Base-by-base conservation (phyloP, 2,888 invertebrate species). In the Trimorus sp. region DNA sequence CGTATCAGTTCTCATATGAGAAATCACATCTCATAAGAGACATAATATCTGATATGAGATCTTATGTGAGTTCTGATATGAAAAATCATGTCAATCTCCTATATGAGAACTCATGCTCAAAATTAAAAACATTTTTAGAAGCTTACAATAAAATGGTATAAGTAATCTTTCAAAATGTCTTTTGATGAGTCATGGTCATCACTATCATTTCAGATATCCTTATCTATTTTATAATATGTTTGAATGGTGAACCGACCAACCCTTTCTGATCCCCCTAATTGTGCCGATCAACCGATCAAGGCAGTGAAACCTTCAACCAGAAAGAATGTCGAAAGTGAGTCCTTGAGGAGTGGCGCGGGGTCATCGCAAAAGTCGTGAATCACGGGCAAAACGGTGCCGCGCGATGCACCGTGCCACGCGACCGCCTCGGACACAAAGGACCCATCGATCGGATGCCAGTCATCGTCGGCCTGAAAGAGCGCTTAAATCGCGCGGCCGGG, bases 401-500 rank as follows among this genome's bases (percentile, higher is more conserved):
- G 26, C 60, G 73, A 60, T 70, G 74, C 70, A 62, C 74, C 51
- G 71, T 51, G 83, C 83, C 80, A 83, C 83, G 83, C 83, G 83
- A 83, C 77, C 70, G 42, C 53, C 66, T 14, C 49, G 60, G n/a
- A 53, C 68, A 78, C 71, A 66, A 75, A 75, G 51, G 54, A 38
- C 36, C n/a, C 56, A 26, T 37, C 60, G 70, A 38, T 12, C 8
- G 59, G 40, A 9, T 62, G 71, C 81, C 73, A 76, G 76, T 77
- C 81, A 76, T 73, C 63, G 73, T 68, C 36, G 51, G 42, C 60
- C 71, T 59, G 51, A 62, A 71, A 63, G 62, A 49, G 38, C 53
- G 58, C 66, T 73, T 54, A 66, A 62, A 75, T 70, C 60, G 75
- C 60, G 75, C 58, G 48, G 26, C 54, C 49, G 71, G 66, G 71